Conservation (phyloP, 2,888 invertebrate species). For the Caenorhabditis becei region DNA sequence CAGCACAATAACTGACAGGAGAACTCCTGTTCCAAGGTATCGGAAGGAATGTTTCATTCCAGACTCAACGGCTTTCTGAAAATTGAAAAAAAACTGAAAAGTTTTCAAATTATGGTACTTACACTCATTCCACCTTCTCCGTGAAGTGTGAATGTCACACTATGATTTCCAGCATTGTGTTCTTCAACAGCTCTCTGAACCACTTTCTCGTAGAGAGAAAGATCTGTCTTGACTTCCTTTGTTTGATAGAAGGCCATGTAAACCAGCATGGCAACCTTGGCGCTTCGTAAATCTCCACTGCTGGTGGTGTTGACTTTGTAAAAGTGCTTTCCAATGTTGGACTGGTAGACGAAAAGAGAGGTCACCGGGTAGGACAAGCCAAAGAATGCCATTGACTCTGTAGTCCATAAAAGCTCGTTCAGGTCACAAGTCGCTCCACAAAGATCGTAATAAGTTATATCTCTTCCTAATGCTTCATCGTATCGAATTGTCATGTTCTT, state of each 20-base stretch:
- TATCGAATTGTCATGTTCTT: conserved; percentile 36
- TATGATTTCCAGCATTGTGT: conserved; percentile 53
- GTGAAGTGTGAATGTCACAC: conserved; percentile 63
- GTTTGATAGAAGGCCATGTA: conserved; percentile 72
- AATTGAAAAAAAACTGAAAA: not conserved
- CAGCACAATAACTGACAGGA: conserved; percentile 18
- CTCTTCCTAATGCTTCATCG: conserved; percentile 28
- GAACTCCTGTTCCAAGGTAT: conserved; percentile 31
- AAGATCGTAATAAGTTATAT: conserved; percentile 67
- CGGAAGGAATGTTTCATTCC: conserved; percentile 42
- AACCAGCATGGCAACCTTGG: conserved; percentile 67
- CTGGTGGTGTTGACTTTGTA: conserved; percentile 41
- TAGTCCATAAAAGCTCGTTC: conserved; percentile 69
- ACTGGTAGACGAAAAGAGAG: conserved; percentile 60
- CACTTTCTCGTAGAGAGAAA: conserved; percentile 63
- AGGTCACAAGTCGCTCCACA: conserved; percentile 69
- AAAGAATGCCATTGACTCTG: conserved; percentile 48
- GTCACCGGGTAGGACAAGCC: conserved; percentile 66
- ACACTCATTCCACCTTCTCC: conserved; percentile 67
- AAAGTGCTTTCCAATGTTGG: conserved; percentile 75
- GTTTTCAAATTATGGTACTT: conserved; percentile 3
- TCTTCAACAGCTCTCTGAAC: conserved; percentile 51
- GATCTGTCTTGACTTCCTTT: conserved; percentile 57
- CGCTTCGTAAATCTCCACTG: conserved; percentile 33
- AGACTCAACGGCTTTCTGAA: conserved; percentile 47